Base-by-base conservation (phyloP, 2,797 vertebrate genomes). In the Lindbergichthys nudifrons region DNA sequence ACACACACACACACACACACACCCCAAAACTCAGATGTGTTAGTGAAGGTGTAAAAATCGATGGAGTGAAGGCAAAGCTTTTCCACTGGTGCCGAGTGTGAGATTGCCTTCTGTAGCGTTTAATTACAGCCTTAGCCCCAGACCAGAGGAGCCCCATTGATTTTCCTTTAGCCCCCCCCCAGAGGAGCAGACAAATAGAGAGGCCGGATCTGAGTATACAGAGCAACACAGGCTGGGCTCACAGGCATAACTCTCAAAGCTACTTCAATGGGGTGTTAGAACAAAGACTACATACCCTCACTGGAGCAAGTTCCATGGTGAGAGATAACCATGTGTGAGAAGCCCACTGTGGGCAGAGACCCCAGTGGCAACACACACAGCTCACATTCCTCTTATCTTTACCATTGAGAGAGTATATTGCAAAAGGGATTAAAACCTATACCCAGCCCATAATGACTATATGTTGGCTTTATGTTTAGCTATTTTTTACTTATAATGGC, bases 21-120 rank as follows among this genome's bases (percentile, higher is more conserved):
- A 76, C 51, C 74, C 62, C 67, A 47, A 46, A 67, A 81, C 74
- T 72, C 68, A 74, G 63, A 89, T 81, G 87, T 89, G 91, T 89
- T 92, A 84, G 73, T 65, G 80, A 84, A 91, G 89, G 91, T 93
- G 90, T 91, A 88, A 93, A 92, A 93, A 94, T 93, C 90, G 90
- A 94, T 93, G 87, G 48, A 60, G 76, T 75, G 65, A 77, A 77
- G 73, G 80, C 68, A 89, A 83, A 84, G 88, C 86, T 79, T 88
- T 87, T 76, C 76, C 80, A 81, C 85, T 50, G 70, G 75, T 70
- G 69, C 71, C 4, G 80, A 81, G 89, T 90, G 89, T 91, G 87
- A 94, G 86, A 92, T 90, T 90, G 88, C 80, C 67, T 91, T 88
- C 83, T 92, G 90, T 88, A 91, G 90, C 88, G 83, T 92, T 93